Base-by-base conservation (phyloP, 2,113 vertebrate genomes). In the Ictalurus furcatus region DNA sequence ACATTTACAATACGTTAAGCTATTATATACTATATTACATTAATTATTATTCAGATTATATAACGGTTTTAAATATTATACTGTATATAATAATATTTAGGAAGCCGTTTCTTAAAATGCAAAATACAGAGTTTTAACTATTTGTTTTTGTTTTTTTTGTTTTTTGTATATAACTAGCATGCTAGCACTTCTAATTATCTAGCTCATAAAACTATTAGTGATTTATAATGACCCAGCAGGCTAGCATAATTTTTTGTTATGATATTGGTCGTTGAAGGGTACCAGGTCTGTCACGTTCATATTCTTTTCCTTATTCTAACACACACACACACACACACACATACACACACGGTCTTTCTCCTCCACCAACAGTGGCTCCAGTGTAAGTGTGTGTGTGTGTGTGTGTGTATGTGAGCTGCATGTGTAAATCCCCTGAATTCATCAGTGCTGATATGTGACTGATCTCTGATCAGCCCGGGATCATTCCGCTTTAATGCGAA, bases 371-470 rank as follows among this genome's bases (percentile, higher is more conserved):
- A 90, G 54, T 88, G 58, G 37, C 40, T 58, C 84, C 87, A 86
- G 87, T 90, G 86, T 88, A 19, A 14, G 25, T 0, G 69, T 56
- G 56, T 82, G 56, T 37, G 83, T 37, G 40, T 71, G 78, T 90
- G 25, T 0, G 67, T 82, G 56, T 37, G 40, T 71, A 67, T 90
- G 89, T 85, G 83, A 88, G 83, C 84, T 61, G 86, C 90, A 88
- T 87, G 84, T 78, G 30, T 44, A 90, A 87, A 28, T 84, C 83
- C 34, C 76, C 19, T 37, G 79, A 65, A 80, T 80, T 34, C 73
- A 48, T 40, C 56, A 76, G 21, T 11, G 30, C 76, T 79, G 23
- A 25, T 28, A 48, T 9, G 67, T 28, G 12, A 74, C 54, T 58
- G 85, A 52, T 65, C 82, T 67, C 19, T 23, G 73, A 44, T 76